These are phyloP conservation scores for Eupithecia exiguata DNA, from an alignment of 2,888 invertebrate genomes.

Conservation along the genomic window DNA sequence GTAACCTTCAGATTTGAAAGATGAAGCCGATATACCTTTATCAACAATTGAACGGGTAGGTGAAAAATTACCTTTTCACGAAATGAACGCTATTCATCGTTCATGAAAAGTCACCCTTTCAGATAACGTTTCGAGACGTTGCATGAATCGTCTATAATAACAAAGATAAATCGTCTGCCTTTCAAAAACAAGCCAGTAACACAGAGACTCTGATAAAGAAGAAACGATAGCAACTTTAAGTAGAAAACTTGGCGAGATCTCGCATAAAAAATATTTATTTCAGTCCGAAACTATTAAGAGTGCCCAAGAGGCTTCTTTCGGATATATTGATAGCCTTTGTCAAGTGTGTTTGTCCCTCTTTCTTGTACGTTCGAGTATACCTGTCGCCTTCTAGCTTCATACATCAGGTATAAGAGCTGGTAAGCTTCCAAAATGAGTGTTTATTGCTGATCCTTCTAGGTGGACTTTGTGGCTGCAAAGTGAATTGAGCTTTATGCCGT, in stretches of 20 bases:
- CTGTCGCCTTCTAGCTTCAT: slow-evolving; percentile 68
- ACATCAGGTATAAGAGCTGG: slow-evolving; percentile 72
- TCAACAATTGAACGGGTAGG: not conserved
- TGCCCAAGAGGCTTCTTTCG: slow-evolving; percentile 48
- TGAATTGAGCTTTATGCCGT: slow-evolving; percentile 60
- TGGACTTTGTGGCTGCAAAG: slow-evolving; percentile 57
- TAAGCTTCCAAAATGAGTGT: slow-evolving; percentile 78
- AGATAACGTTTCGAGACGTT: slow-evolving; percentile 13
- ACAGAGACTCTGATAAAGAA: slow-evolving; percentile 31
- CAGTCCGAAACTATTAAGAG: slow-evolving; percentile 57
- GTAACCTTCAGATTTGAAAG: not conserved
- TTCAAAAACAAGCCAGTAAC: slow-evolving; percentile 34
- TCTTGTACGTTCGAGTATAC: slow-evolving; percentile 57
- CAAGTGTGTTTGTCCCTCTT: slow-evolving; percentile 56
- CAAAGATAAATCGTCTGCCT: slow-evolving; percentile 22
- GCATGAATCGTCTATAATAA: slow-evolving; percentile 22
- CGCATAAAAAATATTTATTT: slow-evolving; percentile 50
- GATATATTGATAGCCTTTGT: slow-evolving; percentile 56
- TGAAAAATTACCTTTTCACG: slow-evolving; percentile 7
- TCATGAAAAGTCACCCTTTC: slow-evolving; percentile 15
- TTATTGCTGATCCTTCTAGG: slow-evolving; percentile 74
- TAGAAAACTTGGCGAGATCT: slow-evolving; percentile 42
- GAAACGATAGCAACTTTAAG: slow-evolving; percentile 33
- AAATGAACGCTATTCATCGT: slow-evolving; percentile 16
- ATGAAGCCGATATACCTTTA: not conserved